Evolutionary conservation across 2,797 vertebrate species (phyloP).

Genomic region (Rhabdophis nuchalis): DNA sequence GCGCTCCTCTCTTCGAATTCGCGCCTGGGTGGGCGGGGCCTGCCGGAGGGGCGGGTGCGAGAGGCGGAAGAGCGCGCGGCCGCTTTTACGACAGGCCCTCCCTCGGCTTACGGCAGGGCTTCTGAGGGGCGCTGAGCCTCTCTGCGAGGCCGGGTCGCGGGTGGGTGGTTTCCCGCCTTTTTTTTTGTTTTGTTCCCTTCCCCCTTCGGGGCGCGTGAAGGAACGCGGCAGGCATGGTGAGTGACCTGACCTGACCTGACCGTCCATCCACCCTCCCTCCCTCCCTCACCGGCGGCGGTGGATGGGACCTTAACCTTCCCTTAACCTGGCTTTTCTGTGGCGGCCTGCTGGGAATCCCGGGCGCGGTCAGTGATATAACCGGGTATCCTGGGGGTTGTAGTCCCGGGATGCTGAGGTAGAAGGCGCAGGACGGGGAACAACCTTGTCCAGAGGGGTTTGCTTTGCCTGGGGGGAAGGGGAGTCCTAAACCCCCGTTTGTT

Average conservation of each 20-base stretch:
- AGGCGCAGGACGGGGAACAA: neutral
- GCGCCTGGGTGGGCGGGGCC: neutral
- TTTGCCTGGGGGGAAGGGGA: neutral
- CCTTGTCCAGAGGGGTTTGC: neutral
- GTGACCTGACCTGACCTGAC: neutral
- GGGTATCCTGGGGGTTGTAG: neutral
- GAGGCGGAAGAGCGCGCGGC: too few relatives aligned
- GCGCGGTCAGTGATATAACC: neutral
- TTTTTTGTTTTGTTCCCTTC: too few relatives aligned
- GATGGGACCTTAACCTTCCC: neutral
- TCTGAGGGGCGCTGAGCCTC: neutral
- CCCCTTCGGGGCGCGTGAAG: neutral
- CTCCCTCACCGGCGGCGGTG: neutral
- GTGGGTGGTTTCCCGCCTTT: neutral
- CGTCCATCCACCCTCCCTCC: neutral
- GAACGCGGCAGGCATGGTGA: slow-evolving; percentile 3
- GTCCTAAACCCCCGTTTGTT: neutral
- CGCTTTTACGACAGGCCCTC: neutral
- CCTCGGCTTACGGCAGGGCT: slow-evolving; percentile 10
- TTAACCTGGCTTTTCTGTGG: neutral
- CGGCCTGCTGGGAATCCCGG: neutral
- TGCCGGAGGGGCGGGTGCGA: neutral
- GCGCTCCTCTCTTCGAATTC: neutral
- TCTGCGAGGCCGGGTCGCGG: neutral
- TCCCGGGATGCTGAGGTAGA: neutral